phyloP scores from a whole-genome alignment of 2,797 vertebrate species.

The Cyclura pinguis region DNA sequence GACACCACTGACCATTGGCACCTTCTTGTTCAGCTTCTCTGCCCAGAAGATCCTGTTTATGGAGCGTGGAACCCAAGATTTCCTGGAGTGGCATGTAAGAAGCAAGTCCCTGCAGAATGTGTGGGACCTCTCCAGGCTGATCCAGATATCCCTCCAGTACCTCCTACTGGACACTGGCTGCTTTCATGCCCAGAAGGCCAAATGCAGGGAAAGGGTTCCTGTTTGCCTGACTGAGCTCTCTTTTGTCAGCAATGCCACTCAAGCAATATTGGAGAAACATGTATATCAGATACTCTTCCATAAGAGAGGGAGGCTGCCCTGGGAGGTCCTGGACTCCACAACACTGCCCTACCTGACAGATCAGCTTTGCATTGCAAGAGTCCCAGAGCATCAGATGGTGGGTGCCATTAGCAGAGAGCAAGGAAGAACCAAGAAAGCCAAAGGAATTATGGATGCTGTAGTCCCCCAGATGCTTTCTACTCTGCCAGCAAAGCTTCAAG shows the following conservation, averaged over 20 bases:
- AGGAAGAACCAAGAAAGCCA: background rate
- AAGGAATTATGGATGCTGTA: too few relatives aligned
- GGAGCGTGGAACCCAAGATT: background rate
- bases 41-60: background rate
- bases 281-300: constrained; percentile 60
- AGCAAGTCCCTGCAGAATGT: constrained; percentile 18
- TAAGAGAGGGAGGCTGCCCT: constrained; percentile 66
- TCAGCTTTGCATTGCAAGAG: background rate
- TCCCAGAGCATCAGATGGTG: too few relatives aligned
- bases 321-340: background rate
- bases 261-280: constrained; percentile 50
- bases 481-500: too few relatives aligned
- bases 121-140: constrained; percentile 17
- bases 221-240: background rate
- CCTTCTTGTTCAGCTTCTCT: background rate
- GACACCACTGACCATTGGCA: fast-evolving
- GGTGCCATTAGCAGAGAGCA: background rate
- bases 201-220: background rate
- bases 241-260: background rate
- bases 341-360: background rate
- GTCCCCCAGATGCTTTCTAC: background rate
- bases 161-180: background rate
- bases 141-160: constrained; percentile 13
- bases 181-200: too few relatives aligned
- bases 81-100: constrained; percentile 34